Conservation (phyloP, 2,888 invertebrate genomes). For the Noctua janthe region DNA sequence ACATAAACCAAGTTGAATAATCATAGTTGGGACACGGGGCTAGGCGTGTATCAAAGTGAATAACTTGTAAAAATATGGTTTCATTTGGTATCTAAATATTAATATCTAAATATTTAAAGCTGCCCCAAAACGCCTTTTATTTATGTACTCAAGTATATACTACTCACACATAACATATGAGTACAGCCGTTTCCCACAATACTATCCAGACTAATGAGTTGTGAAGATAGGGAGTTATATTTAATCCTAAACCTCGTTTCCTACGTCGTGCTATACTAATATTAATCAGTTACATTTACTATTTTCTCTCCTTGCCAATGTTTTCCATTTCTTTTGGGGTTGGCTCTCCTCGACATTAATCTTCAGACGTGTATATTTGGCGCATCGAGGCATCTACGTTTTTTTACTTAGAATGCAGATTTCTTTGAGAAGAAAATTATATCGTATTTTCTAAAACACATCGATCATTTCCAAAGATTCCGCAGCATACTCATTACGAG, state of each 20-base stretch:
- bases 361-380: background rate
- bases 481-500: background rate
- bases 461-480: slow-evolving; percentile 1
- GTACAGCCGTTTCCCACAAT: background rate
- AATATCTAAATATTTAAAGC: background rate
- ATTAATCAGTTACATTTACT: too few species aligned
- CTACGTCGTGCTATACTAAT: background rate
- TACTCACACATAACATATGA: background rate
- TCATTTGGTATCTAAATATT: background rate
- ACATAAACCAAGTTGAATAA: too few species aligned
- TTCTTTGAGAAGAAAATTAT: background rate
- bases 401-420: background rate
- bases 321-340: background rate
- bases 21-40: too few species aligned
- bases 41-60: too few species aligned
- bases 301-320: background rate
- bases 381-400: background rate
- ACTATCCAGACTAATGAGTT: background rate
- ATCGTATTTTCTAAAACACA: background rate
- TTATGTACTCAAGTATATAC: background rate
- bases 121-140: background rate
- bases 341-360: background rate
- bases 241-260: background rate
- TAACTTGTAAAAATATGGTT: too few species aligned
- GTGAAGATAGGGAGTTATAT: background rate